These are phyloP conservation scores for Tenebrio molitor DNA, from an alignment of 1,140 invertebrate species.

Conservation along the genomic window DNA sequence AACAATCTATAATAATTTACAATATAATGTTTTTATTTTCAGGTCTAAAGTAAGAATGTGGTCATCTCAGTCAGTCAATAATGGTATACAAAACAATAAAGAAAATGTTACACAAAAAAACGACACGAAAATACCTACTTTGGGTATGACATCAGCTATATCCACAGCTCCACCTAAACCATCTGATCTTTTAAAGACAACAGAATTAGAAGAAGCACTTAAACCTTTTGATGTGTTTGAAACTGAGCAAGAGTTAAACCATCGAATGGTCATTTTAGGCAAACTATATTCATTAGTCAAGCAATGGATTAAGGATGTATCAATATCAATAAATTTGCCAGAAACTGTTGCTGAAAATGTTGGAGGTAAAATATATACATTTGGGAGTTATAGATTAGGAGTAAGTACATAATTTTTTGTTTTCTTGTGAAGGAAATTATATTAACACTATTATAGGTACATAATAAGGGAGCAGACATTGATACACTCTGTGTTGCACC, in stretches of 20 bases:
- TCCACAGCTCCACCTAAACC: slow-evolving; percentile 89
- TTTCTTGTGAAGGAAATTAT: neutral
- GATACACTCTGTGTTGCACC: slow-evolving; percentile 98
- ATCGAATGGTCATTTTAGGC: slow-evolving; percentile 86
- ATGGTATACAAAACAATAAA: slow-evolving; percentile 52
- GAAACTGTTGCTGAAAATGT: slow-evolving; percentile 86
- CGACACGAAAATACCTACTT: slow-evolving; percentile 64
- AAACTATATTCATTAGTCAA: slow-evolving; percentile 92
- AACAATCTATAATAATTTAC: neutral
- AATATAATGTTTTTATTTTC: neutral
- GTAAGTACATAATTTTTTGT: slow-evolving; percentile 67
- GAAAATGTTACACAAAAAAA: slow-evolving; percentile 55
- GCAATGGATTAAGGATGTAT: slow-evolving; percentile 93
- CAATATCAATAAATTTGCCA: slow-evolving; percentile 91
- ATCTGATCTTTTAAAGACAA: slow-evolving; percentile 85
- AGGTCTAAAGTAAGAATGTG: slow-evolving; percentile 55
- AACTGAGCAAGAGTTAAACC: slow-evolving; percentile 90
- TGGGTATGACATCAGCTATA: slow-evolving; percentile 95
- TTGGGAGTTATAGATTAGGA: slow-evolving; percentile 93
- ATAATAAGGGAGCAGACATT: slow-evolving; percentile 98
- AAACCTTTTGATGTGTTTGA: slow-evolving; percentile 94
- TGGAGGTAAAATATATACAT: slow-evolving; percentile 99
- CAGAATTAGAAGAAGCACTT: slow-evolving; percentile 86
- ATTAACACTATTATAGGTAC: slow-evolving; percentile 75
- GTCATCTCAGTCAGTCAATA: slow-evolving; percentile 44